Base-by-base conservation (phyloP, 2,113 vertebrate species). In the Podilymbus podiceps region DNA sequence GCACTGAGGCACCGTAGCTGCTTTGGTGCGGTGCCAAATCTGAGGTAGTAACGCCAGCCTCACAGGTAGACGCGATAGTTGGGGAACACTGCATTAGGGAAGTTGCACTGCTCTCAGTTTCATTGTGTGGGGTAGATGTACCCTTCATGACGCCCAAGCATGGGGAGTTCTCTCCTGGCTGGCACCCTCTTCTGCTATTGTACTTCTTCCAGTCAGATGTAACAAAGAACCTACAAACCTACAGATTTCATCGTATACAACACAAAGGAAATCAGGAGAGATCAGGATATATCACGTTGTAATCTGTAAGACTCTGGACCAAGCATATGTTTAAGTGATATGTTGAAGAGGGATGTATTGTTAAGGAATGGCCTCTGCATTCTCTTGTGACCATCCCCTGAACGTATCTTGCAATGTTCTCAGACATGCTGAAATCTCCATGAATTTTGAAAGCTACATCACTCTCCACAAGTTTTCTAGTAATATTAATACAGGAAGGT, bases 121-220 rank as follows among this genome's bases (percentile, higher is more conserved):
- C 40, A 9, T 8, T 1, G 1, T 21, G 47, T 30, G 56, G 12
- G 27, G 40, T 30, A 55, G 52, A 22, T 52, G 40, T 22, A 9
- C 31, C 58, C 46, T 89, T 77, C 1, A 0, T 0, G 1, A 42
- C 4, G 5, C 42, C 38, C n/a, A 28, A 35, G 74, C 18, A 21
- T 9, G 58, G 44, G 24, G 58, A 88, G 22, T 15, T 72, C 42
- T 53, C 22, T 58, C 12, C 31, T n/a, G 49, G 20, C 60, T 93
- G 40, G 33, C 30, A 38, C 49, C 58, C 14, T 68, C 18, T 60
- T 56, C 49, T 42, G 44, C 27, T 75, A 5, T 24, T 12, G 8
- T 21, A 44, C 33, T 9, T 73, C 42, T 56, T 82, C 64, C 3
- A 2, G 35, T 25, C 44, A 55, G 64, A 7, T 28, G 20, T 5